Percentiles rank a stretch among this genome's conserved stretches.
phyloP scores from a whole-genome alignment of 1,140 invertebrate genomes.

The Phenacoccus solenopsis region DNA sequence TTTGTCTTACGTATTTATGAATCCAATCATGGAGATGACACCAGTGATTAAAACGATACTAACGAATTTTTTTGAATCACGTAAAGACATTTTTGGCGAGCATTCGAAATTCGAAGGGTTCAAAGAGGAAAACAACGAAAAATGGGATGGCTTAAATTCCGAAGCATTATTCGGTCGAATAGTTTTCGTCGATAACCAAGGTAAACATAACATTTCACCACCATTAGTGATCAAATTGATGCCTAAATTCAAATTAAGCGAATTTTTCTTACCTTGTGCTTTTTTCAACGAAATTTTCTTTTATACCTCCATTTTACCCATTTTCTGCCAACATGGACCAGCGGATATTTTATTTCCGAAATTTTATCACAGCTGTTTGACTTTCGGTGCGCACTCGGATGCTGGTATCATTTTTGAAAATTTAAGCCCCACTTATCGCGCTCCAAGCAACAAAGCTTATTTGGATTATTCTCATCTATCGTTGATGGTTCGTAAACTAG shows the following conservation, averaged over 20 bases:
- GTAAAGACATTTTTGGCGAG: too few species aligned
- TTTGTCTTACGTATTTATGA: too few species aligned
- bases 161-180: background rate
- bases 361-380: background rate
- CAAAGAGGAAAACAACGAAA: too few species aligned
- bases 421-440: background rate
- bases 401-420: slow-evolving; percentile 18
- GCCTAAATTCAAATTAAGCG: background rate
- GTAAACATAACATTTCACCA: background rate
- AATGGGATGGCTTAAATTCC: background rate
- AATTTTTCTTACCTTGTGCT: background rate
- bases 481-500: background rate
- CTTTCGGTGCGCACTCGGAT: background rate
- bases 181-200: background rate
- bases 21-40: too few species aligned
- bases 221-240: background rate
- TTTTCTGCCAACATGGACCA: background rate
- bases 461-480: background rate
- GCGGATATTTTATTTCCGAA: background rate
- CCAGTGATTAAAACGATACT: too few species aligned
- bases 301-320: too few species aligned
- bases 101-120: too few species aligned
- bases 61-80: too few species aligned
- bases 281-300: background rate
- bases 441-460: background rate